A percentile compares a stretch with the other conserved stretches of the same genome.
These are phyloP conservation scores for Dendrolimus kikuchii DNA, from an alignment of 1,140 invertebrate species.

Conservation along the genomic window DNA sequence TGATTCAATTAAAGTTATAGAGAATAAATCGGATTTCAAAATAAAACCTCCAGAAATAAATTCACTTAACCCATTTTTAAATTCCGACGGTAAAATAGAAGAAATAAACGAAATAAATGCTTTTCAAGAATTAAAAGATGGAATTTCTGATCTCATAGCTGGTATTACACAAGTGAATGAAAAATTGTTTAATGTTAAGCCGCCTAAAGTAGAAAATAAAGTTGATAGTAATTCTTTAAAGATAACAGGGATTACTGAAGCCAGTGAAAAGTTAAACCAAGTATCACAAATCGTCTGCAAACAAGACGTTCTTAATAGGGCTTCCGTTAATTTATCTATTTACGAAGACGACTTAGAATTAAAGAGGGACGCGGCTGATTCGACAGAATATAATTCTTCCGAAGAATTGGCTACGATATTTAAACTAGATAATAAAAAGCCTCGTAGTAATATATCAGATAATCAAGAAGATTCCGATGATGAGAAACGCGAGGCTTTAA, in stretches of 20 bases:
- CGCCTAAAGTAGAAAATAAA: constrained; percentile 22
- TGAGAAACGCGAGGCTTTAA: constrained; percentile 46
- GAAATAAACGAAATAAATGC: constrained; percentile 66
- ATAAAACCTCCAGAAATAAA: constrained; percentile 23
- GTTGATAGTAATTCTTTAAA: constrained; percentile 24
- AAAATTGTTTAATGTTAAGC: constrained; percentile 55
- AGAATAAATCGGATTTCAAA: constrained; percentile 19
- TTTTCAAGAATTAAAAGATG: constrained; percentile 69
- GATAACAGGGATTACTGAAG: constrained; percentile 58
- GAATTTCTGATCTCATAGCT: constrained; percentile 66
- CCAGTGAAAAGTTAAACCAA: constrained; percentile 71
- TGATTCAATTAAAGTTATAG: constrained; percentile 25
- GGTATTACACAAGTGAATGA: constrained; percentile 67
- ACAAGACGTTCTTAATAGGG: constrained; percentile 38
- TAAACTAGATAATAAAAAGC: constrained; percentile 48
- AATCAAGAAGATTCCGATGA: constrained; percentile 28
- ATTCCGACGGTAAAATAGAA: constrained; percentile 48
- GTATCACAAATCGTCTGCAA: constrained; percentile 54
- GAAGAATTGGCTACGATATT: constrained; percentile 76
- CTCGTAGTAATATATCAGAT: constrained; percentile 16
- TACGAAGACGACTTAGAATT: constrained; percentile 59
- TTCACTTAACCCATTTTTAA: constrained; percentile 54
- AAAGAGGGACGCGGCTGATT: constrained; percentile 59
- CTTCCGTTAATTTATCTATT: constrained; percentile 46
- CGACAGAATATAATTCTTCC: constrained; percentile 75